phyloP scores from a whole-genome alignment of 1,140 invertebrate genomes.

The Meloidogyne hapla region DNA sequence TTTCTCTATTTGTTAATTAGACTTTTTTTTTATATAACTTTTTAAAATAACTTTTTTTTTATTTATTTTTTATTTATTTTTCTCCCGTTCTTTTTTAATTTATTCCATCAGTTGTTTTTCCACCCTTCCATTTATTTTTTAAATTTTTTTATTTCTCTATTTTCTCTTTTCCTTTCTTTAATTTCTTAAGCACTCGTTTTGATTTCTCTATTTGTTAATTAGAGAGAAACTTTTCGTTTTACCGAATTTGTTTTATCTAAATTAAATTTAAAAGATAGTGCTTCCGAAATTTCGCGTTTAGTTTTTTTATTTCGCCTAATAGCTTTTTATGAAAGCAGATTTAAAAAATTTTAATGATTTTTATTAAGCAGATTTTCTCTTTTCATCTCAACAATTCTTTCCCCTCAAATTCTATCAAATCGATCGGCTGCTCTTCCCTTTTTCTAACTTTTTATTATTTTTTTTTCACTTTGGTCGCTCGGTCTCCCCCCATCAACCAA shows the following conservation, averaged over 20 bases:
- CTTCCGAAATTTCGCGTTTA: no score
- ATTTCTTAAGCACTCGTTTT: background rate
- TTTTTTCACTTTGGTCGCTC: background rate
- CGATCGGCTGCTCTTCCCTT: background rate
- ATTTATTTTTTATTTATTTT: conserved; percentile 1
- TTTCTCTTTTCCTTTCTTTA: no score
- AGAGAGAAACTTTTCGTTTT: background rate
- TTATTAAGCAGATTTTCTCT: background rate
- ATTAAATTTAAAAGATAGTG: no score
- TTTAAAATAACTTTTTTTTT: background rate
- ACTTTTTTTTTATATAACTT: background rate
- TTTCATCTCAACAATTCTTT: background rate
- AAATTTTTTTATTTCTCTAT: no score
- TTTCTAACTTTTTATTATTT: background rate
- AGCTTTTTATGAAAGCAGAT: no score
- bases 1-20: background rate
- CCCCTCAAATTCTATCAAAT: background rate
- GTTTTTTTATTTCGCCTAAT: no score
- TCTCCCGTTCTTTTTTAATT: background rate
- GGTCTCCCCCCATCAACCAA: background rate
- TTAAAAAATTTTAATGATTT: background rate
- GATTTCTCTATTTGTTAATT: background rate
- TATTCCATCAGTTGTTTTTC: background rate
- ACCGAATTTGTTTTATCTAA: background rate
- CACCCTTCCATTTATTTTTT: background rate